Evolutionary conservation across 1,140 invertebrate species (phyloP).

Genomic region (Aethina tumida): DNA sequence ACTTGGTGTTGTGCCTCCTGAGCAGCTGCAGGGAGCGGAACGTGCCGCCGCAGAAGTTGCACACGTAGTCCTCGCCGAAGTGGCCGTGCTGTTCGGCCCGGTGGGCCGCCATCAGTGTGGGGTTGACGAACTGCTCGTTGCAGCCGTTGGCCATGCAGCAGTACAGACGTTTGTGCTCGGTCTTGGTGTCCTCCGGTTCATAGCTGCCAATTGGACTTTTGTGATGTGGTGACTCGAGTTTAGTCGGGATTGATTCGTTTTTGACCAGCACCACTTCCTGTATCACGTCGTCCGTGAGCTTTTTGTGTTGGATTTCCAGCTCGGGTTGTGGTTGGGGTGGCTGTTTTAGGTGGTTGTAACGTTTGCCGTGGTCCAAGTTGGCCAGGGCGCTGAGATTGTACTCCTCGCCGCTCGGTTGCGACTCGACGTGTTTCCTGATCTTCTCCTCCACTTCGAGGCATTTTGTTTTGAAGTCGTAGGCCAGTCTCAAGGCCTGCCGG

Average conservation of each 20-base stretch:
- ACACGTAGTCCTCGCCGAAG: constrained; percentile 21
- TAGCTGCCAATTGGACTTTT: too few relatives aligned
- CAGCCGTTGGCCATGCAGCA: too few relatives aligned
- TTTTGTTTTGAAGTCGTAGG: constrained; percentile 22
- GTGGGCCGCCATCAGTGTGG: too few relatives aligned
- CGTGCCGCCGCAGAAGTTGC: constrained; percentile 21
- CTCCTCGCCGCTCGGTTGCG: constrained; percentile 9
- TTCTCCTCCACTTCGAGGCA: constrained; percentile 22
- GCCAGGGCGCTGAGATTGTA: constrained; percentile 14
- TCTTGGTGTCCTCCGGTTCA: too few relatives aligned
- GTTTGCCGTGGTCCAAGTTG: neutral
- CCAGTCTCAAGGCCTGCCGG: constrained; percentile 18
- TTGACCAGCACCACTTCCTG: neutral
- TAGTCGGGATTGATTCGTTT: constrained; percentile 1
- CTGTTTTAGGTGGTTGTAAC: neutral
- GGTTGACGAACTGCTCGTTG: too few relatives aligned
- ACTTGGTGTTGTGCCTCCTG: constrained; percentile 21
- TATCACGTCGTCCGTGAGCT: neutral
- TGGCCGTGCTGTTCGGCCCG: too few relatives aligned
- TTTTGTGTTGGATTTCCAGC: neutral
- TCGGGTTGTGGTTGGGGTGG: neutral
- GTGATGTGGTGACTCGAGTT: too few relatives aligned
- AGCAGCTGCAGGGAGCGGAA: constrained; percentile 19
- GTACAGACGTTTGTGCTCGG: too few relatives aligned
- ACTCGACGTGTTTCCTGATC: constrained; percentile 20